These are phyloP conservation scores for Saccostrea glomerata DNA, from an alignment of 1,140 invertebrate genomes.

Conservation along the genomic window DNA sequence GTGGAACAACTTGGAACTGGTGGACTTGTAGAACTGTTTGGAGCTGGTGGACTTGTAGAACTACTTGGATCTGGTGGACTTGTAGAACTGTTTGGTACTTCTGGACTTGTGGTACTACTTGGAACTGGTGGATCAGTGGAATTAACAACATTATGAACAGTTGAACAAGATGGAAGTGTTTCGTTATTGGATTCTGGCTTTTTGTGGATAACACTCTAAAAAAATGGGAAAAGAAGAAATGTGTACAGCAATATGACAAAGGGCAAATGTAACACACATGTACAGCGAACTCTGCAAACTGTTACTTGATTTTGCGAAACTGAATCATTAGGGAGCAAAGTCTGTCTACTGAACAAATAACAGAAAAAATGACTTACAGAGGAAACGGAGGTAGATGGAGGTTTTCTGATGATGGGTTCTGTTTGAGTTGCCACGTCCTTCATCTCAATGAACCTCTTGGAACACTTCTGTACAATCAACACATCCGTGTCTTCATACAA, in stretches of 20 bases:
- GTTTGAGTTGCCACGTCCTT: slow-evolving; percentile 21
- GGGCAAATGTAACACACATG: too few relatives aligned
- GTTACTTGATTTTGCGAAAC: too few relatives aligned
- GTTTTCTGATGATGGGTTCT: slow-evolving; percentile 8
- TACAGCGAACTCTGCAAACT: too few relatives aligned
- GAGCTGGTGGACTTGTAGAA: neutral
- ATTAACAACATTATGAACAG: too few relatives aligned
- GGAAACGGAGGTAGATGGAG: neutral
- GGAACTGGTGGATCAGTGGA: neutral
- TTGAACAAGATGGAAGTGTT: neutral
- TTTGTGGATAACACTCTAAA: neutral
- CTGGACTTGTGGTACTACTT: neutral
- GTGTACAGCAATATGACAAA: too few relatives aligned
- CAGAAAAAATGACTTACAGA: neutral
- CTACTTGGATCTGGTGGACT: neutral
- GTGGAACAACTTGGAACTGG: neutral
- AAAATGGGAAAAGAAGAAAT: neutral
- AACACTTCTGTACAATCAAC: slow-evolving; percentile 22
- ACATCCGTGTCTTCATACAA: slow-evolving; percentile 13
- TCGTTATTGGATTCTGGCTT: slow-evolving; percentile 1
- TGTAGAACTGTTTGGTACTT: neutral
- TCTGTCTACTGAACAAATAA: neutral
- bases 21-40: neutral
- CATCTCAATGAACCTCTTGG: slow-evolving; percentile 5
- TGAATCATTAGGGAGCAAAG: too few relatives aligned